Conservation (phyloP, 2,113 vertebrate genomes). For the Rattus norvegicus region DNA sequence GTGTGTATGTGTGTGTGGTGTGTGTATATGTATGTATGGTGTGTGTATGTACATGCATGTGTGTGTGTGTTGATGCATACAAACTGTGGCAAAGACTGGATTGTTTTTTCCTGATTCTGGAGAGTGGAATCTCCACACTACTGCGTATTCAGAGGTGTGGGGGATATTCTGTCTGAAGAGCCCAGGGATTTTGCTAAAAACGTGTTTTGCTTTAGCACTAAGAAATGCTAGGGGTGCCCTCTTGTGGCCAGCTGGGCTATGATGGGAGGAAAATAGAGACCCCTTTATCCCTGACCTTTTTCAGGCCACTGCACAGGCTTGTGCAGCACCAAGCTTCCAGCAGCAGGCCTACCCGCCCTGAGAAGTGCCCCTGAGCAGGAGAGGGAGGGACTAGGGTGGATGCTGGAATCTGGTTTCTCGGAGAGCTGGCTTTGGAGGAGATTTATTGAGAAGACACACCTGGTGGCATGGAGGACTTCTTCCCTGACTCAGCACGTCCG, state of each 20-base stretch:
- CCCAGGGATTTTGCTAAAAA: not conserved
- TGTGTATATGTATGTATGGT: too few species aligned
- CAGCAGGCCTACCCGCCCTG: not conserved
- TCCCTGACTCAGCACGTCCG: not conserved
- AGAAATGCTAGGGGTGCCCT: not conserved
- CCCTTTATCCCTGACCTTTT: not conserved
- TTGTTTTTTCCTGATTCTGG: not conserved
- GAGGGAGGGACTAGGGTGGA: not conserved
- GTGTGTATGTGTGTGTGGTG: too few species aligned
- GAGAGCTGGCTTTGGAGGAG: slow-evolving; percentile 58
- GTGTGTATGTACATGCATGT: too few species aligned
- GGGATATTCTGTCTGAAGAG: not conserved
- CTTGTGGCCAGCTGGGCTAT: not conserved
- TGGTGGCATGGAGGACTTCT: not conserved
- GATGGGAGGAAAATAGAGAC: not conserved
- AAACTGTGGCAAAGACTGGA: not conserved
- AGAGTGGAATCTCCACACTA: not conserved
- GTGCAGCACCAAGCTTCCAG: not conserved
- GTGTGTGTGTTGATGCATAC: not conserved
- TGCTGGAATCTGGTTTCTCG: slow-evolving; percentile 56
- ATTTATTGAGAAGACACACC: slow-evolving; percentile 32
- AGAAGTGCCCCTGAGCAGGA: slow-evolving; percentile 48
- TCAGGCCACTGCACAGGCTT: not conserved
- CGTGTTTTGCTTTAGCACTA: not conserved
- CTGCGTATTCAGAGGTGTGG: not conserved